Evolutionary conservation across 2,888 invertebrate genomes (phyloP), one percentile per base, ranked within the genome.

Genomic region (Rhogogaster chlorosoma): DNA sequence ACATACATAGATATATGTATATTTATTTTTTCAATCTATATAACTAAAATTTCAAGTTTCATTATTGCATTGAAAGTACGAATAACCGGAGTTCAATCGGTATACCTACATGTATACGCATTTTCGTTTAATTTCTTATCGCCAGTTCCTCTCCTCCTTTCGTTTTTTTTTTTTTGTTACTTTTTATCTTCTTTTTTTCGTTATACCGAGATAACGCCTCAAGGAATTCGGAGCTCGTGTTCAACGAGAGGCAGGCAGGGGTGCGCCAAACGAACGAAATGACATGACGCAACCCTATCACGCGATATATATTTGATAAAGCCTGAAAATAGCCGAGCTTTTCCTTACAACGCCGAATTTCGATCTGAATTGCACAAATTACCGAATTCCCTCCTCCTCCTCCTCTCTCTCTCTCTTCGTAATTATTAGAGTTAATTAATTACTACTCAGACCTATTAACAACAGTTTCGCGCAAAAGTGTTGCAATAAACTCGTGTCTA

Each of bases 261-360:
- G 73, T 73, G 73, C 26, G 73, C 22, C 45, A 22, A 45, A 45
- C 42, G 10, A 67, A 61, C 61, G 12, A 67, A 67, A 22, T 67
- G 38, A 38, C 22, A 45, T 73, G 73, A 73, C 73, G 73, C 73
- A 45, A 73, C 73, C 73, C 42, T 73, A 73, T 73, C 73, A 73
- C 73, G 73, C 73, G 42, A 73, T 53, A 53, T 53, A 53, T 53
- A 53, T 73, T 73, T 45, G 73, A 73, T 15, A 73, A 32, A 32
- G 32, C 18, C 32, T 67, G 67, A 67, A 67, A 67, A 67, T 67
- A 67, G 18, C 61, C 0, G 10, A 12, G 12, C 22, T 61, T 61
- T 61, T n/a, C 22, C 26, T 9, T 61, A 26, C 2, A 53, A 53
- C 53, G 9, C 3, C 12, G 61, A 61, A 61, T 61, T 22, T 61